Percentiles rank a stretch among this genome's conserved stretches.
These are phyloP conservation scores for Sternotherus odoratus DNA, from an alignment of 2,797 vertebrate species.

Conservation along the genomic window DNA sequence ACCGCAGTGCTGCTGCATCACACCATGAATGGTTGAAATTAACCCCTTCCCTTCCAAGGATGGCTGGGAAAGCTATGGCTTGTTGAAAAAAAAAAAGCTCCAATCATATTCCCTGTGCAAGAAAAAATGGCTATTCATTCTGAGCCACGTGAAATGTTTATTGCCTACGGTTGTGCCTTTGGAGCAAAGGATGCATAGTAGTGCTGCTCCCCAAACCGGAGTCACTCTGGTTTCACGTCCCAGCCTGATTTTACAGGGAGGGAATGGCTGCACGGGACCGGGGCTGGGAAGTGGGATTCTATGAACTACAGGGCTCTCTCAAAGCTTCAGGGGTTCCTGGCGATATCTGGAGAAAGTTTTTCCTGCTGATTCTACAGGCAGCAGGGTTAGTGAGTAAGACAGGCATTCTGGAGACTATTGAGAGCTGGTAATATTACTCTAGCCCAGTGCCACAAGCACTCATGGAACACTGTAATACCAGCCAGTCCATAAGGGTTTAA, in stretches of 20 bases:
- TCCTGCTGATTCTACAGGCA: background rate
- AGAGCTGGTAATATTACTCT: background rate
- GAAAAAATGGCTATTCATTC: background rate
- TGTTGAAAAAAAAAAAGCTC: background rate
- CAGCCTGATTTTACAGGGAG: rapidly evolving
- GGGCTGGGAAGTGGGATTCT: background rate
- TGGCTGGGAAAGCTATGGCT: background rate
- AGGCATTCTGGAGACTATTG: background rate
- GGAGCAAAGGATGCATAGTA: background rate
- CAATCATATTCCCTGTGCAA: rapidly evolving
- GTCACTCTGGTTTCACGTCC: background rate
- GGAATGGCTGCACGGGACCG: rapidly evolving
- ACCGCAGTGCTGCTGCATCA: background rate
- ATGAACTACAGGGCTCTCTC: background rate
- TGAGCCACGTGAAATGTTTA: rapidly evolving
- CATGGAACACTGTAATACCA: background rate
- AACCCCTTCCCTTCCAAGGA: background rate
- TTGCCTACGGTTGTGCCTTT: background rate
- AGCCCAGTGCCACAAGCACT: background rate
- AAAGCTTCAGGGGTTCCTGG: too few species aligned
- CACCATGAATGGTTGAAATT: background rate
- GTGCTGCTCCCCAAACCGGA: background rate
- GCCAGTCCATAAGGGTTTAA: background rate
- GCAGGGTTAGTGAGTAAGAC: background rate
- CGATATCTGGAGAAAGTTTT: background rate